These are phyloP conservation scores for Papilio glaucus DNA, from an alignment of 1,140 invertebrate species.

Conservation along the genomic window DNA sequence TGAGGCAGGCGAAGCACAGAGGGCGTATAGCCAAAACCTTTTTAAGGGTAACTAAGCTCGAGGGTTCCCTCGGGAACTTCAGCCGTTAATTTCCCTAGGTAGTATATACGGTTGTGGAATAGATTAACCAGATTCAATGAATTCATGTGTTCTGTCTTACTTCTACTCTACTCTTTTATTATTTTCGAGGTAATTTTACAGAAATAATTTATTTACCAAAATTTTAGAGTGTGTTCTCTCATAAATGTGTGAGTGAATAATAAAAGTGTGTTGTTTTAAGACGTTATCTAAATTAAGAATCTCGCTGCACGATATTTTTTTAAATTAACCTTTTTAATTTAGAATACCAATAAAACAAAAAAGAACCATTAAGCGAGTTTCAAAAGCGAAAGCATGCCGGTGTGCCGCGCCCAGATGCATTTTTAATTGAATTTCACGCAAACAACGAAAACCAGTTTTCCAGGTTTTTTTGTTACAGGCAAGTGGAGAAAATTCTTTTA, in stretches of 20 bases:
- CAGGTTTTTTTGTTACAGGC: slow-evolving; percentile 13
- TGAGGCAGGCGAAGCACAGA: too few species aligned
- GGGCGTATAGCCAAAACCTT: too few species aligned
- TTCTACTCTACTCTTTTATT: neutral
- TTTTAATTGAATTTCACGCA: slow-evolving; percentile 35
- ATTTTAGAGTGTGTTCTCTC: neutral
- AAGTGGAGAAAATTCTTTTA: slow-evolving; percentile 16
- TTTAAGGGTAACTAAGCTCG: too few species aligned
- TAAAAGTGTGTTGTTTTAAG: neutral
- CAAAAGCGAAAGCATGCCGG: slow-evolving; percentile 14
- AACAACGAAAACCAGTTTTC: slow-evolving; percentile 28
- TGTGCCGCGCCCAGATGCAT: slow-evolving; percentile 15
- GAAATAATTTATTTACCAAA: too few species aligned
- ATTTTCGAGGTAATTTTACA: neutral
- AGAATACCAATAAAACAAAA: slow-evolving; percentile 35
- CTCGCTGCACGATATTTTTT: neutral
- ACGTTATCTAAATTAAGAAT: neutral
- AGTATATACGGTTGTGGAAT: too few species aligned
- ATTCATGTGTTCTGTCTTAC: too few species aligned
- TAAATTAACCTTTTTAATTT: slow-evolving; percentile 14
- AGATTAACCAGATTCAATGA: too few species aligned
- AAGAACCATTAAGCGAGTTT: slow-evolving; percentile 14
- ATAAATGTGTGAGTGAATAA: neutral
- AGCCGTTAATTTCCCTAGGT: too few species aligned
- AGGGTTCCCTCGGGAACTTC: too few species aligned